A percentile compares a stretch with the other conserved stretches of the same genome.
Evolutionary conservation across 2,113 vertebrate species (phyloP).

Genomic region (Hippolais icterina): DNA sequence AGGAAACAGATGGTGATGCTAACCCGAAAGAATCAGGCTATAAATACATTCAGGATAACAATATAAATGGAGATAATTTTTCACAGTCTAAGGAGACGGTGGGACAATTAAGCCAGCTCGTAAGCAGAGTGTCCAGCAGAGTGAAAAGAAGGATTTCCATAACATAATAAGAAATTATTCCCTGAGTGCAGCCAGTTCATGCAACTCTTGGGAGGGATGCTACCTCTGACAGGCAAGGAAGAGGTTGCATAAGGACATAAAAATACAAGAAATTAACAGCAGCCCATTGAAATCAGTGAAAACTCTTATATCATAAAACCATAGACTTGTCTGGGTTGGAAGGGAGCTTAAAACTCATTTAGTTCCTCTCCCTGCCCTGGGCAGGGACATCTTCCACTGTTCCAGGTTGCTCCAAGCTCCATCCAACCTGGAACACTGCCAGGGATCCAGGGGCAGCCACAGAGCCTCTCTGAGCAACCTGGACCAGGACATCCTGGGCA

Average conservation of each 20-base stretch:
- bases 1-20: slow-evolving; percentile 55
- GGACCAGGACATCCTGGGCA: too few relatives aligned
- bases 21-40: slow-evolving; percentile 1
- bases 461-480: neutral
- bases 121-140: neutral
- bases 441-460: neutral
- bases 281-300: neutral
- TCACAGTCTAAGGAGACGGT: slow-evolving; percentile 17
- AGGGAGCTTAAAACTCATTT: neutral
- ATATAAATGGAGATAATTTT: slow-evolving; percentile 45
- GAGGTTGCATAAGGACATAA: accelerated
- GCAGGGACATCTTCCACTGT: neutral
- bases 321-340: neutral
- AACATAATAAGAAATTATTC: neutral
- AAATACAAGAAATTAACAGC: neutral
- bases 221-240: neutral
- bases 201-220: neutral
- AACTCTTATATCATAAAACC: neutral
- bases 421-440: neutral
- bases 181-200: neutral
- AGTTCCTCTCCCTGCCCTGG: neutral
- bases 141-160: neutral
- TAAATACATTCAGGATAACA: slow-evolving; percentile 48
- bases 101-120: neutral
- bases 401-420: neutral